Evolutionary conservation across 2,888 invertebrate species (phyloP), one percentile per base, ranked within the genome.

Genomic region (Lycocerus yunnanus): DNA sequence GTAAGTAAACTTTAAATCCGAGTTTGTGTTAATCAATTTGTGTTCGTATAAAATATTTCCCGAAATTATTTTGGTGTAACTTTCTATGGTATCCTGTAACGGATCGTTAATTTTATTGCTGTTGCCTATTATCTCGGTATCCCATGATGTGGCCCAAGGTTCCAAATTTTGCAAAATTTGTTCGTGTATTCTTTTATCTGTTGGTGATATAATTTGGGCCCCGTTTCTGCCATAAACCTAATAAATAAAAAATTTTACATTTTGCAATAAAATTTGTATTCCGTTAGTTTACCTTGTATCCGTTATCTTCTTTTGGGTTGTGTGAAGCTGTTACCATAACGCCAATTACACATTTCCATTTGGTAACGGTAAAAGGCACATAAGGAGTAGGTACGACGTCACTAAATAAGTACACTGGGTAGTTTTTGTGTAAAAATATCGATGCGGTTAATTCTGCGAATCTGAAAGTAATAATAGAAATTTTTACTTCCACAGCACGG

Each of bases 311-410:
- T 85, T 95, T 97, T 61, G 98, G 93, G 88, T 99, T 99, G 86
- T 99, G 99, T 0, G 99, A 99, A 0, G 99, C 99, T 0, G 99
- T 99, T 76, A 99, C 96, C 98, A 99, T 98, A n/a, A 98, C 91
- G 60, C 99, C 99, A 83, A 94, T 95, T 1, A 93, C 92, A 71
- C 95, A 94, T 15, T 92, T 91, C 74, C 92, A 92, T 77, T 92
- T 89, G 2, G 89, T 88, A 0, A 97, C 94, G 0, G 93, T 92
- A 87, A 94, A 99, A 0, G 99, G 95, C 24, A 99, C 93, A 83
- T 97, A 94, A 0, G 99, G 99, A 0, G 99, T 99, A 0, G 98
- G 96, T 70, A 94, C 94, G 13, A 95, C 91, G 14, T 90, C 87
- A 0, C 93, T 91, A 86, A 94, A 98, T 5, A 98, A 87, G 82